phyloP scores from a whole-genome alignment of 2,888 invertebrate genomes.

The Drosophila acutilabella region DNA sequence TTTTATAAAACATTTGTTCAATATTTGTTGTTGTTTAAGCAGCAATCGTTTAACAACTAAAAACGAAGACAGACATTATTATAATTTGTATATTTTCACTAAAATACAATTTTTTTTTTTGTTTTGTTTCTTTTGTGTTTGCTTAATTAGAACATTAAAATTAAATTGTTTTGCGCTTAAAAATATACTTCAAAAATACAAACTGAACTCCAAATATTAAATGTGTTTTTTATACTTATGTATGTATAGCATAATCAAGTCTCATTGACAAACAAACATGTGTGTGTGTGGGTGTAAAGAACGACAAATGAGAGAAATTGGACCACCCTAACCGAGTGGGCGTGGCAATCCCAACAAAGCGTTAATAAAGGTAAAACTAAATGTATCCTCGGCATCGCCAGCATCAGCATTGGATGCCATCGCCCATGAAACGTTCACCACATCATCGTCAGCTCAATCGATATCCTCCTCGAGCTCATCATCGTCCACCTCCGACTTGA shows the following conservation, averaged over 20 bases:
- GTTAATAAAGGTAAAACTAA: conserved; percentile 83
- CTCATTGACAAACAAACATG: conserved; percentile 71
- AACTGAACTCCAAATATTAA: conserved; percentile 61
- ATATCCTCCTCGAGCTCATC: conserved; percentile 83
- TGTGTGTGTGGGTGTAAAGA: conserved; percentile 28
- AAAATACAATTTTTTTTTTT: conserved; percentile 53
- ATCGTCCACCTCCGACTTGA: conserved; percentile 81
- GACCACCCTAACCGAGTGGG: conserved; percentile 51
- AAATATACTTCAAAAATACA: conserved; percentile 65
- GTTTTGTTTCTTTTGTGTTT: conserved; percentile 4
- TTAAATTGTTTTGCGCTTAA: conserved; percentile 67
- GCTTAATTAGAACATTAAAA: conserved; percentile 68
- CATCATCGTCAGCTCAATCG: conserved; percentile 80
- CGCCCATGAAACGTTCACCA: conserved; percentile 43
- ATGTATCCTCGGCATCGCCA: conserved; percentile 68
- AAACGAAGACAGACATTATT: conserved; percentile 55
- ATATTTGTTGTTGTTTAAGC: conserved; percentile 25
- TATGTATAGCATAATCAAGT: conserved; percentile 66
- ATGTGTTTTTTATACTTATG: conserved; percentile 33
- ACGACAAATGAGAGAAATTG: conserved; percentile 29
- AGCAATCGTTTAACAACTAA: conserved; percentile 48
- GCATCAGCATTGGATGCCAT: conserved; percentile 41
- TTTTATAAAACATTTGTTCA: conserved; percentile 19
- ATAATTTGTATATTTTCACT: conserved; percentile 54
- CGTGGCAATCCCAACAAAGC: conserved; percentile 83